Conservation (phyloP, 2,113 vertebrate species). For the Otus sunia region DNA sequence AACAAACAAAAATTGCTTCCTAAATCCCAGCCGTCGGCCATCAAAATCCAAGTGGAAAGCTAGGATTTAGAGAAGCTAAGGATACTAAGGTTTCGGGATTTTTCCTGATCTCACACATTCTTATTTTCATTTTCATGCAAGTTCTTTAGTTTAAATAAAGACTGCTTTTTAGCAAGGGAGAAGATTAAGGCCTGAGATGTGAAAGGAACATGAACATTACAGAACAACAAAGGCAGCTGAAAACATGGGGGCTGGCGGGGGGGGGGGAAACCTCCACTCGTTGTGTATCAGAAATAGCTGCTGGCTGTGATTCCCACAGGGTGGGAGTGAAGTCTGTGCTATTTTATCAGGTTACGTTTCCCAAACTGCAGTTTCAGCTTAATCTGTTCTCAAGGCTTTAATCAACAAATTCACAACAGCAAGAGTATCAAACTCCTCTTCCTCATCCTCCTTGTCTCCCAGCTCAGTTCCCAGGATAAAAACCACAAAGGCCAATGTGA, state of each 20-base stretch:
- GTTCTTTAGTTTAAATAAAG: background rate
- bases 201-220: background rate
- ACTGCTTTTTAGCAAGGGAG: background rate
- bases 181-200: background rate
- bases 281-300: conserved; percentile 2
- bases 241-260: background rate
- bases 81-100: background rate
- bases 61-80: background rate
- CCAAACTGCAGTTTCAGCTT: conserved; percentile 22
- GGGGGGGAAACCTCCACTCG: background rate
- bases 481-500: background rate
- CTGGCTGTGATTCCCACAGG: background rate
- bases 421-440: conserved; percentile 35
- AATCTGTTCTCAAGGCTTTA: conserved; percentile 60
- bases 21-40: background rate
- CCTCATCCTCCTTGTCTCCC: background rate
- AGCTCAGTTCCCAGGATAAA: conserved; percentile 27
- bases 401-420: conserved; percentile 37
- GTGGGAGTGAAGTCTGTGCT: background rate
- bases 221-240: background rate
- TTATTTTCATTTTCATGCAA: background rate
- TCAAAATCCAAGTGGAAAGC: background rate
- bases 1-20: conserved; percentile 22
- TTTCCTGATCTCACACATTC: background rate
- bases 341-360: conserved; percentile 16